These are phyloP conservation scores for Oophaga pumilio DNA, from an alignment of 2,113 vertebrate genomes.

Conservation along the genomic window DNA sequence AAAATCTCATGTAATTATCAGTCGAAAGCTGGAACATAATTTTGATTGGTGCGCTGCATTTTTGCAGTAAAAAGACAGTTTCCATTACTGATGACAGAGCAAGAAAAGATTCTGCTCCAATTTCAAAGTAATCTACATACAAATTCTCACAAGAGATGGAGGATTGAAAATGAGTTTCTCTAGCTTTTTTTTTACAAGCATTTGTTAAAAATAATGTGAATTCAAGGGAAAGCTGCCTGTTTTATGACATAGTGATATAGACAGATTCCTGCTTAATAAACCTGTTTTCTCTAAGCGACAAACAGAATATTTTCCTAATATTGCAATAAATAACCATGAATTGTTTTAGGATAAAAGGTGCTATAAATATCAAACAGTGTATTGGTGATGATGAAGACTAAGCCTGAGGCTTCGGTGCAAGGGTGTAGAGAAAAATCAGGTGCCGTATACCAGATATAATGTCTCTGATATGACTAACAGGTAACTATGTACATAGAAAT, in stretches of 20 bases:
- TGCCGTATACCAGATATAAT: background rate
- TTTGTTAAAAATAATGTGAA: conserved; percentile 39
- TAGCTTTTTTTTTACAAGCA: background rate
- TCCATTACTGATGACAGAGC: conserved; percentile 53
- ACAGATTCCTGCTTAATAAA: background rate
- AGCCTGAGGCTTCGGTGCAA: background rate
- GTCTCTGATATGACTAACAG: too few relatives aligned
- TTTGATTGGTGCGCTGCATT: conserved; percentile 8
- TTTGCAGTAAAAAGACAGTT: conserved; percentile 38
- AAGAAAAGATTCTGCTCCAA: conserved; percentile 35
- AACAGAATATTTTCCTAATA: conserved; percentile 20
- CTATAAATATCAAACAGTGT: background rate
- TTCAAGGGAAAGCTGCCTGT: conserved; percentile 24
- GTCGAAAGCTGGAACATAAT: conserved; percentile 32
- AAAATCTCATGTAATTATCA: conserved; percentile 53
- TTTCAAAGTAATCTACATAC: conserved; percentile 53
- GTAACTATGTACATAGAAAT: background rate
- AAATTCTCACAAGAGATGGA: conserved; percentile 42
- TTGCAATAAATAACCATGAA: conserved; percentile 6
- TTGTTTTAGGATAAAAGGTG: conserved; percentile 5
- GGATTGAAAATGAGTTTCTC: conserved; percentile 26
- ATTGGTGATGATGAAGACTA: background rate
- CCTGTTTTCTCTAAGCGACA: background rate
- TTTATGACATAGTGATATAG: conserved; percentile 6
- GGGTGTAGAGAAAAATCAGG: too few relatives aligned